Percentiles rank a stretch among this genome's conserved stretches.
phyloP scores from a whole-genome alignment of 2,888 invertebrate genomes.

The Microplitis manilae region DNA sequence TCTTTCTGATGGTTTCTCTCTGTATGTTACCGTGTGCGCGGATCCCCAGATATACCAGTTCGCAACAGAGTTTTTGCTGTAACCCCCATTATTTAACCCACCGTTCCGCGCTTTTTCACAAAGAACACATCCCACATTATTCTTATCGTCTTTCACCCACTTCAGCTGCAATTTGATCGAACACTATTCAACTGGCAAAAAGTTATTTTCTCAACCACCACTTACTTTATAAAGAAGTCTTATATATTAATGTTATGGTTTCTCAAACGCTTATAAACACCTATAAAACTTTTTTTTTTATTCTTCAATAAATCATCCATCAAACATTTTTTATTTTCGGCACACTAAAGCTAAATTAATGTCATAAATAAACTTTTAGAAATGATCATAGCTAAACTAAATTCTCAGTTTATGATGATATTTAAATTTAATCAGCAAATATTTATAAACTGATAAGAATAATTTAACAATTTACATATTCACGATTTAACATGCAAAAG shows the following conservation, averaged over 20 bases:
- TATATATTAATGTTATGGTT: background rate
- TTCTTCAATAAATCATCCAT: too few relatives aligned
- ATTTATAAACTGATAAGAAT: too few relatives aligned
- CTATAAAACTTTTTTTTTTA: background rate
- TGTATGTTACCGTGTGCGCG: background rate
- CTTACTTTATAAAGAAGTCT: background rate
- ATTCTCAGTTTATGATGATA: too few relatives aligned
- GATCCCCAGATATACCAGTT: background rate
- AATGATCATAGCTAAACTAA: too few relatives aligned
- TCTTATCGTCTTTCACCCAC: background rate
- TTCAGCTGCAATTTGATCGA: background rate
- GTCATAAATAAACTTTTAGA: too few relatives aligned
- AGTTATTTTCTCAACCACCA: background rate
- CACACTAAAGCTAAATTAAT: too few relatives aligned
- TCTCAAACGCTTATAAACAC: background rate
- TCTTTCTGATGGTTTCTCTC: background rate
- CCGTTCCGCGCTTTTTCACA: conserved; percentile 21
- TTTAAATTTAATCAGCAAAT: too few relatives aligned
- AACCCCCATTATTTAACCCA: conserved; percentile 31
- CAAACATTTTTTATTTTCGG: too few relatives aligned
- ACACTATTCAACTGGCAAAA: conserved; percentile 3
- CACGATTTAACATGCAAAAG: too few relatives aligned
- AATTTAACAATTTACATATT: too few relatives aligned
- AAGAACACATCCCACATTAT: conserved; percentile 15
- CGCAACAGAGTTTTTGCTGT: conserved; percentile 22